Conservation (phyloP, 1,140 invertebrate genomes). For the Lordiphosa collinella region DNA sequence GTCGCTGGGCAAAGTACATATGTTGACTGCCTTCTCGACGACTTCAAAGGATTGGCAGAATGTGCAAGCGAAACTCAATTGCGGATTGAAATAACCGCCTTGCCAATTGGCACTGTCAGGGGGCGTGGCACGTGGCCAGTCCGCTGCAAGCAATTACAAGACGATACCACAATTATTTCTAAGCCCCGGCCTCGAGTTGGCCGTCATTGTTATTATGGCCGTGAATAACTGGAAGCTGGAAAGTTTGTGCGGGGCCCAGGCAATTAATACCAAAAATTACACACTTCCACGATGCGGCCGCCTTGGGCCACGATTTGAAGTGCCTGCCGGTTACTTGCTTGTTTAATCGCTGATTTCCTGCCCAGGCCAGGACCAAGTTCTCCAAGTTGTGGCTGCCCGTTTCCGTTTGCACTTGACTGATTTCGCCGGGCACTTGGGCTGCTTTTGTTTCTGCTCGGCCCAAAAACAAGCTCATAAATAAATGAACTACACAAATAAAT, state of each 20-base stretch:
- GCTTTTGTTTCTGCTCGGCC: conserved; percentile 49
- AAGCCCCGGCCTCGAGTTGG: conserved; percentile 16
- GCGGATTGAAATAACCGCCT: conserved; percentile 39
- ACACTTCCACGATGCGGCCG: conserved; percentile 45
- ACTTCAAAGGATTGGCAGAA: background rate
- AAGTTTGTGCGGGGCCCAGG: conserved; percentile 47
- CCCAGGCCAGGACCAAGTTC: conserved; percentile 59
- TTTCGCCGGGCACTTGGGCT: conserved; percentile 41
- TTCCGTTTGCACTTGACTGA: conserved; percentile 74
- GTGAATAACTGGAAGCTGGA: conserved; percentile 50
- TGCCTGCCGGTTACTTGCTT: conserved; percentile 54
- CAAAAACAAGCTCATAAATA: conserved; percentile 72
- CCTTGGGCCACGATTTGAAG: conserved; percentile 37
- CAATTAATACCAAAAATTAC: conserved; percentile 76
- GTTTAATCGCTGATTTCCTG: conserved; percentile 75
- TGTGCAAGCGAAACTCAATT: conserved; percentile 7
- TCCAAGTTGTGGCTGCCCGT: conserved; percentile 38
- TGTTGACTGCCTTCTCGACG: conserved; percentile 5
- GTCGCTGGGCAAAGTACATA: conserved; percentile 44
- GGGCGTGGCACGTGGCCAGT: conserved; percentile 43
- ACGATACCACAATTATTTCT: conserved; percentile 69
- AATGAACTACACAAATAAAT: conserved; percentile 73
- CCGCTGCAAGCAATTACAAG: conserved; percentile 65
- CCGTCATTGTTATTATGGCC: conserved; percentile 50
- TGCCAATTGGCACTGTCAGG: conserved; percentile 35